These are phyloP conservation scores for Phrynosoma platyrhinos DNA, from an alignment of 2,113 vertebrate species.

Conservation along the genomic window DNA sequence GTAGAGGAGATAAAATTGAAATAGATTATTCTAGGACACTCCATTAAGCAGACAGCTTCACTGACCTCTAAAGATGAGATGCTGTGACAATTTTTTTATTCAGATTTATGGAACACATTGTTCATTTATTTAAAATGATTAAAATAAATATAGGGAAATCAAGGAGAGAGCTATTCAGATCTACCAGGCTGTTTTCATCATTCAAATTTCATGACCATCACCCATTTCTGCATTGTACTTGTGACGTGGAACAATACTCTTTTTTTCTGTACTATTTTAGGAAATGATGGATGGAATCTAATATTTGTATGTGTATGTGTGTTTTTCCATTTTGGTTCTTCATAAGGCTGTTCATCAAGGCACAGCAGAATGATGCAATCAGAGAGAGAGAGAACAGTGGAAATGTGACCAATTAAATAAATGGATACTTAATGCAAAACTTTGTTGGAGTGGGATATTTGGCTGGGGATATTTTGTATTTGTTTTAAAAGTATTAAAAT, in stretches of 20 bases:
- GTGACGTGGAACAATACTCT: not conserved
- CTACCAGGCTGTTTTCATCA: not conserved
- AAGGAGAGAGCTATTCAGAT: not conserved
- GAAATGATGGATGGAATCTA: not conserved
- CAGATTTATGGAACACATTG: not conserved
- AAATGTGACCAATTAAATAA: too few relatives aligned
- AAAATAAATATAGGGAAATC: conserved; percentile 16
- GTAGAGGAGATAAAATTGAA: not conserved
- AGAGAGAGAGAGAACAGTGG: not conserved
- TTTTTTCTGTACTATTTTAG: not conserved
- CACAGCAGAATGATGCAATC: not conserved
- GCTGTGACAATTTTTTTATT: conserved; percentile 39
- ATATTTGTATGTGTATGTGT: not conserved
- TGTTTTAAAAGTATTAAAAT: too few relatives aligned
- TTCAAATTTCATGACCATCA: not conserved
- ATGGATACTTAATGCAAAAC: too few relatives aligned
- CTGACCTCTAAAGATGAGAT: conserved; percentile 2
- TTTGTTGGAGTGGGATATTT: too few relatives aligned
- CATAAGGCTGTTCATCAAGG: not conserved
- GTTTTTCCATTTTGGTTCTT: not conserved
- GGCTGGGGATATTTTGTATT: too few relatives aligned
- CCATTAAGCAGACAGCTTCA: conserved; percentile 27
- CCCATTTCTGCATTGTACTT: not conserved
- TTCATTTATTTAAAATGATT: conserved; percentile 29
- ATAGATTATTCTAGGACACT: conserved; percentile 15